Evolutionary conservation across 1,140 invertebrate species (phyloP).

Genomic region (Ylistrum balloti): DNA sequence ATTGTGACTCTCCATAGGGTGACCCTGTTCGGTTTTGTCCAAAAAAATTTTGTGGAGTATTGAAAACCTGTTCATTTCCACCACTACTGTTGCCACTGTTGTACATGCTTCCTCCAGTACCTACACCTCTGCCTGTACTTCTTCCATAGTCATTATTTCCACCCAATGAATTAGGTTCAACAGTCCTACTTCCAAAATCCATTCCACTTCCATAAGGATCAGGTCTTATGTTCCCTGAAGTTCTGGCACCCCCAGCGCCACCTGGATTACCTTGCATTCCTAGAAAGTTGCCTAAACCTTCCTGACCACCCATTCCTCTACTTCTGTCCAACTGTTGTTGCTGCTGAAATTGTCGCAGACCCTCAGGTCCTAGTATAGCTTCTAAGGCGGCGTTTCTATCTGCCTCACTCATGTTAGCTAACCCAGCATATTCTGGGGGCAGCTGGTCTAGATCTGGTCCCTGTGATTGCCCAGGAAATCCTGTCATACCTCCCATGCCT

Average conservation of each 20-base stretch:
- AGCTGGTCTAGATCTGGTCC: background rate
- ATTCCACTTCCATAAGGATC: background rate
- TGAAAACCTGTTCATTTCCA: background rate
- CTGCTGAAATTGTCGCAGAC: background rate
- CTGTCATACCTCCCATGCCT: background rate
- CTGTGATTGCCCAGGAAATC: background rate
- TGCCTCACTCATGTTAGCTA: background rate
- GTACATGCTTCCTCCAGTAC: background rate
- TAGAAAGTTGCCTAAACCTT: background rate
- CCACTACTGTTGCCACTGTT: background rate
- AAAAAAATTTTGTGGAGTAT: background rate
- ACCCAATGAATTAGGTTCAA: background rate
- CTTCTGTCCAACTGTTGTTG: background rate
- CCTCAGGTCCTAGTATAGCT: background rate
- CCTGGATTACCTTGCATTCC: constrained; percentile 35
- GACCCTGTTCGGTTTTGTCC: background rate
- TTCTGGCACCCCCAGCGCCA: background rate
- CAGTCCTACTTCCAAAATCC: background rate
- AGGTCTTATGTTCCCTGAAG: background rate
- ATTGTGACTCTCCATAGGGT: background rate
- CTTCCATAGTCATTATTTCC: background rate
- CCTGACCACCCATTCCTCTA: background rate
- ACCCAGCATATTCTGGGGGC: constrained; percentile 31
- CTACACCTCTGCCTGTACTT: background rate
- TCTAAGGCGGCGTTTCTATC: background rate